A percentile compares a stretch with the other conserved stretches of the same genome.
These are phyloP conservation scores for Parnassius mnemosyne DNA, from an alignment of 2,888 invertebrate genomes.

Conservation along the genomic window DNA sequence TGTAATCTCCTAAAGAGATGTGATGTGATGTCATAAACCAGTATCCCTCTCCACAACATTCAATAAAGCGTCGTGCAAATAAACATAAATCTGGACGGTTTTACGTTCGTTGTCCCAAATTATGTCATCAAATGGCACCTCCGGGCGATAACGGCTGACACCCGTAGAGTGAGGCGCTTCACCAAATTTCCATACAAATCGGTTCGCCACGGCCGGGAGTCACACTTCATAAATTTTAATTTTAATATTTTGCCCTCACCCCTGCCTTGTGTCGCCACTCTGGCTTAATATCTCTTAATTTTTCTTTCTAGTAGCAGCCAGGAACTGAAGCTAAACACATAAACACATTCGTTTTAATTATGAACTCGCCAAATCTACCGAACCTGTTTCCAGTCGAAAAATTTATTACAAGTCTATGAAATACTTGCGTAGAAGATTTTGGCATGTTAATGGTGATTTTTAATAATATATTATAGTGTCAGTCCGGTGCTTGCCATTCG, in stretches of 20 bases:
- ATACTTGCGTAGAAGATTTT: too few relatives aligned
- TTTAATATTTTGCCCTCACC: slow-evolving; percentile 66
- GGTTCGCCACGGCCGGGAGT: slow-evolving; percentile 62
- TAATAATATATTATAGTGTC: too few relatives aligned
- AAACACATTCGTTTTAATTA: not conserved
- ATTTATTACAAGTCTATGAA: too few relatives aligned
- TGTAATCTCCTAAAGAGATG: too few relatives aligned
- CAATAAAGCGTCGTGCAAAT: slow-evolving; percentile 65
- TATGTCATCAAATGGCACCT: slow-evolving; percentile 73
- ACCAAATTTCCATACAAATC: slow-evolving; percentile 77
- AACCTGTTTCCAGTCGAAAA: too few relatives aligned
- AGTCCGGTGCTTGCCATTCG: too few relatives aligned
- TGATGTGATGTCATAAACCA: slow-evolving; percentile 52
- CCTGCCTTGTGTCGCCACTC: slow-evolving; percentile 33
- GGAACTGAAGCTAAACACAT: not conserved
- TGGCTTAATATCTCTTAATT: slow-evolving; percentile 16
- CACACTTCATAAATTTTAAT: slow-evolving; percentile 76
- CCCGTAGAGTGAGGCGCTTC: slow-evolving; percentile 58
- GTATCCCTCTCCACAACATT: slow-evolving; percentile 62
- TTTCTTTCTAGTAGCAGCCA: slow-evolving; percentile 9
- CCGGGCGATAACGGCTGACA: slow-evolving; percentile 48
- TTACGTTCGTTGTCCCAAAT: slow-evolving; percentile 71
- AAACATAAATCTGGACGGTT: slow-evolving; percentile 70
- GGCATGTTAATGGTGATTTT: too few relatives aligned
- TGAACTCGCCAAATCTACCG: too few relatives aligned